Evolutionary conservation across 2,888 invertebrate species (phyloP).

Genomic region (Leptarthrus brevirostris): DNA sequence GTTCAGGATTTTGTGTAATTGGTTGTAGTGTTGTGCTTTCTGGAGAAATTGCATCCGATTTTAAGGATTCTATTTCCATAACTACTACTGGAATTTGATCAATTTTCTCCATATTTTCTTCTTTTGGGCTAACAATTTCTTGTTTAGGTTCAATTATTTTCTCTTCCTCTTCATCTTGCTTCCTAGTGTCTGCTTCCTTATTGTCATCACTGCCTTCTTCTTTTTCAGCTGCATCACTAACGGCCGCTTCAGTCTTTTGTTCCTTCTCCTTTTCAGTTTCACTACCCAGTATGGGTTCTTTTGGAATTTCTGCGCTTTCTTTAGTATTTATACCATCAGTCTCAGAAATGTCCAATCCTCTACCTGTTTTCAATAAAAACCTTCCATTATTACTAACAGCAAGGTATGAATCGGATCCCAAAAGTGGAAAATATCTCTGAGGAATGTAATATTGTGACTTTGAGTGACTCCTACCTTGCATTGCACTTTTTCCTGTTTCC

Average conservation of each 20-base stretch:
- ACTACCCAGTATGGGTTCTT: not conserved
- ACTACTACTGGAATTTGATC: not conserved
- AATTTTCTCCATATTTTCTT: not conserved
- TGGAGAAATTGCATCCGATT: not conserved
- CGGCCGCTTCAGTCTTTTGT: too few species aligned
- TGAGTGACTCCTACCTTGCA: slow-evolving; percentile 27
- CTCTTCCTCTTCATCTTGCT: not conserved
- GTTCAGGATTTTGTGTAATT: not conserved
- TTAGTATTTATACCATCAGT: not conserved
- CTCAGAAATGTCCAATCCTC: slow-evolving; percentile 45
- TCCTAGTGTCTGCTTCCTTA: not conserved
- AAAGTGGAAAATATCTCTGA: slow-evolving; percentile 47
- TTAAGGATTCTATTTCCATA: not conserved
- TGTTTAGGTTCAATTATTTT: not conserved
- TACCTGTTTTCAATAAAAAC: slow-evolving; percentile 51
- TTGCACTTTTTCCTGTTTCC: not conserved
- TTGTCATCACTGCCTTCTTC: not conserved
- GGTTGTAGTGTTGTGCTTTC: too few species aligned
- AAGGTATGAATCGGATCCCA: slow-evolving; percentile 49
- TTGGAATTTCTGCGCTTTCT: not conserved
- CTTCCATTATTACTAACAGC: slow-evolving; percentile 52
- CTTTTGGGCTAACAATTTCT: not conserved
- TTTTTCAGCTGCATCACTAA: not conserved
- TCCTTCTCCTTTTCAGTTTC: not conserved
- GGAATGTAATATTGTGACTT: slow-evolving; percentile 51